Evolutionary conservation across 2,113 vertebrate genomes (phyloP), one percentile per base, ranked within the genome.

Genomic region (Centropus unirufus): DNA sequence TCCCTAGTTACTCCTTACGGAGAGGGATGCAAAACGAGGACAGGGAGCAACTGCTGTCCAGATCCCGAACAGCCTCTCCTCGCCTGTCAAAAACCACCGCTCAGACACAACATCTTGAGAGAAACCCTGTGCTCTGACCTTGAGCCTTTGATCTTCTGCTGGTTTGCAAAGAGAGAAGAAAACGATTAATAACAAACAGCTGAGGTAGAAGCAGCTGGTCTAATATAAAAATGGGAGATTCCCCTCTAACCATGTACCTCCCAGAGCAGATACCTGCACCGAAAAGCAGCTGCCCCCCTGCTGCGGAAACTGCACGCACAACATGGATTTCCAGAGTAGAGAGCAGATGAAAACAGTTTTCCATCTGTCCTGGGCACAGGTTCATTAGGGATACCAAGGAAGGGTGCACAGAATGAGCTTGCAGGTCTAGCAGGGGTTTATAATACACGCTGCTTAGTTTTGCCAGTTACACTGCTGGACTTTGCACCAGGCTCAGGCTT

Each of bases 371-470:
- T 44, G 32, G 81, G n/a, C 30, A 36, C 0, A 1, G 67, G 14
- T 29, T 78, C 2, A 0, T 68, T 68, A 59, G 26, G 7, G 29
- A 57, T 69, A 17, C 47, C 51, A n/a, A 44, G 54, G 70, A 85
- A 75, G 42, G 39, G 40, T 20, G 5, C 22, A 66, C 51, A 59
- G 39, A 81, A 52, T 30, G 30, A 63, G 5, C 58, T 79, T 8
- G 1, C 66, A 26, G 58, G 15, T 75, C 46, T 44, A 61, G 52
- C 2, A 1, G 32, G 49, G 52, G 22, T 88, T 69, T 34, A 2
- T 82, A 54, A 47, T 9, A 63, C 0, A 0, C 7, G 22, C n/a
- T 42, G 40, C 0, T 0, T 4, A 23, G 59, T 72, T 84, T 82
- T 78, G 81, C 83, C 59, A 51, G n/a, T 84, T 87, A 64, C 51